These are phyloP conservation scores for Urechis unicinctus DNA, from an alignment of 2,888 invertebrate species.

Conservation along the genomic window DNA sequence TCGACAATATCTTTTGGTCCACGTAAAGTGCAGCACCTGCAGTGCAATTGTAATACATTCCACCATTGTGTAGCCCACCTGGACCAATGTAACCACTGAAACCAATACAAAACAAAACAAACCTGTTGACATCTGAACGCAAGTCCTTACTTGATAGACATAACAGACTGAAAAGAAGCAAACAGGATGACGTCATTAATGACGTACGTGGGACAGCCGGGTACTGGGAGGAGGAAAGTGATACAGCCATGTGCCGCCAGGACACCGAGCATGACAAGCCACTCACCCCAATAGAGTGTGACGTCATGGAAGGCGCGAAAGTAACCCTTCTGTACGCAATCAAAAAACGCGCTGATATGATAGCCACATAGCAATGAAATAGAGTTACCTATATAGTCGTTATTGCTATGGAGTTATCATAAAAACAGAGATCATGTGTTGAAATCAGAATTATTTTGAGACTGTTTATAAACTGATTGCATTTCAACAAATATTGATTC, in stretches of 20 bases:
- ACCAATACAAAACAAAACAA: background rate
- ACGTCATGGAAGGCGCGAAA: constrained; percentile 44
- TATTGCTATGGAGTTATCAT: too few relatives aligned
- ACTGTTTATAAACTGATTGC: too few relatives aligned
- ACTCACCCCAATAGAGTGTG: constrained; percentile 57
- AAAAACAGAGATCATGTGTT: too few relatives aligned
- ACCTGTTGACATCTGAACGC: too few relatives aligned
- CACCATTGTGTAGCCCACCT: constrained; percentile 67
- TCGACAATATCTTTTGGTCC: constrained; percentile 68
- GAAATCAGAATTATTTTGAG: too few relatives aligned
- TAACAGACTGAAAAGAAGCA: too few relatives aligned
- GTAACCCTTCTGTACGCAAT: too few relatives aligned
- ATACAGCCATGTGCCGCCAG: constrained; percentile 63
- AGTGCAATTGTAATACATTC: constrained; percentile 58
- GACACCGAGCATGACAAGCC: constrained; percentile 64
- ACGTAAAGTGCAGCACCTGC: constrained; percentile 56
- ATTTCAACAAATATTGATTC: too few relatives aligned
- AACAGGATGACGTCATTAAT: background rate
- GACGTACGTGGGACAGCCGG: constrained; percentile 74
- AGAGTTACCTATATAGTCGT: too few relatives aligned
- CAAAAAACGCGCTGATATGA: too few relatives aligned
- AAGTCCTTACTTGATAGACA: too few relatives aligned
- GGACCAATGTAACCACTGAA: constrained; percentile 84
- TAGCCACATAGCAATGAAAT: too few relatives aligned
- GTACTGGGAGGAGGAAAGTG: constrained; percentile 67